A percentile compares a stretch with the other conserved stretches of the same genome.
Evolutionary conservation across 2,113 vertebrate genomes (phyloP).

Genomic region (Siniperca knerii): DNA sequence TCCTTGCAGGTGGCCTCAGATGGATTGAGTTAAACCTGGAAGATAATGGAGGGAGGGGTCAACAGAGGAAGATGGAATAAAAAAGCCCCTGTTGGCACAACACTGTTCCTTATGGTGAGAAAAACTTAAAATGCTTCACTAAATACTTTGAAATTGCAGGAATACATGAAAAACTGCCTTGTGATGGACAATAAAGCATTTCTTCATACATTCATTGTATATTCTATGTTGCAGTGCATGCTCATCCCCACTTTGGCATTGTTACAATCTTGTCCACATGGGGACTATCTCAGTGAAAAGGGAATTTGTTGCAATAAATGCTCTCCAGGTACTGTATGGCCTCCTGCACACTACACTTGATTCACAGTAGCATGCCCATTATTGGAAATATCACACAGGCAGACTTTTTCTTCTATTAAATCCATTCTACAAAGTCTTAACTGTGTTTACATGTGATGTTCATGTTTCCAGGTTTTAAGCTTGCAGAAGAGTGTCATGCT

Average conservation of each 20-base stretch:
- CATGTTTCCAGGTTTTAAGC: conserved; percentile 72
- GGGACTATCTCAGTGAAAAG: not conserved
- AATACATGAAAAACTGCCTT: not conserved
- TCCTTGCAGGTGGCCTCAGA: conserved; percentile 44
- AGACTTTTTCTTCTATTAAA: not conserved
- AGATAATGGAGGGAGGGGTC: conserved; percentile 55
- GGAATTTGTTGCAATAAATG: conserved; percentile 82
- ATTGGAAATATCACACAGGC: not conserved
- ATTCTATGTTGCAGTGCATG: conserved; percentile 60
- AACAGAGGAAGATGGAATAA: conserved; percentile 28
- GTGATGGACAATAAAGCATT: not conserved
- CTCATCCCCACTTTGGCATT: not conserved
- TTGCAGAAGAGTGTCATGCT: conserved; percentile 48
- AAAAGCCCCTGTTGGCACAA: conserved; percentile 3
- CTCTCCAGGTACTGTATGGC: conserved; percentile 64
- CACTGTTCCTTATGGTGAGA: conserved; percentile 74
- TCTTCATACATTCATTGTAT: not conserved
- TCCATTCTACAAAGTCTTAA: not conserved
- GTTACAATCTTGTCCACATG: conserved; percentile 21
- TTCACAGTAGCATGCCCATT: not conserved
- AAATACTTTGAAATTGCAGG: not conserved
- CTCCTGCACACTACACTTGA: not conserved
- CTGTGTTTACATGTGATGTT: not conserved
- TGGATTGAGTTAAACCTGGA: conserved; percentile 54
- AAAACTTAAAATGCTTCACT: not conserved